Evolutionary conservation across 2,113 vertebrate species (phyloP).

Genomic region (Asarcornis scutulata): DNA sequence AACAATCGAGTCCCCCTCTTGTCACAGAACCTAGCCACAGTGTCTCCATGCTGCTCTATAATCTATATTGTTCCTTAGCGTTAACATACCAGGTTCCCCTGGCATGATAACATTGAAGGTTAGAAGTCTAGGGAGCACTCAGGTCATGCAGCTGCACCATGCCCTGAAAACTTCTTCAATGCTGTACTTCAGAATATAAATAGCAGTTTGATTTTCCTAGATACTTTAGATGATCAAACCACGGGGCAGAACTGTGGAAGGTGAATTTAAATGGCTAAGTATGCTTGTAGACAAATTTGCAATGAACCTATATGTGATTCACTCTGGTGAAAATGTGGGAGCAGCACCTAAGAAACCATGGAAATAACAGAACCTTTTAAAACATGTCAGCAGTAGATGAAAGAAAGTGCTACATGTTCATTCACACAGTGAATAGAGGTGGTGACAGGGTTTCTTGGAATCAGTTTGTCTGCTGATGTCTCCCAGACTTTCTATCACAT

Average conservation of each 20-base stretch:
- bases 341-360: background rate
- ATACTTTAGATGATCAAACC: too few species aligned
- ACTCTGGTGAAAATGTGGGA: background rate
- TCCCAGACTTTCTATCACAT: rapidly evolving
- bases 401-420: background rate
- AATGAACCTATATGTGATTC: background rate
- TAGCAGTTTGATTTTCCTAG: too few species aligned
- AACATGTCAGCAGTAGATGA: background rate
- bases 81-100: too few species aligned
- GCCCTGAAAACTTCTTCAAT: too few species aligned
- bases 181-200: too few species aligned
- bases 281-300: background rate
- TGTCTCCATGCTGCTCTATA: too few species aligned
- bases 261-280: background rate
- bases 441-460: background rate
- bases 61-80: too few species aligned
- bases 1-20: too few species aligned
- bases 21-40: too few species aligned
- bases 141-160: too few species aligned
- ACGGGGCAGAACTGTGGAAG: background rate
- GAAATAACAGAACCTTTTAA: background rate
- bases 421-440: background rate
- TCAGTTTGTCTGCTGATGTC: rapidly evolving
- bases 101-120: too few species aligned
- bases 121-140: too few species aligned